Base-by-base conservation (phyloP, 2,888 invertebrate species). In the Didymodactylos carnosus region DNA sequence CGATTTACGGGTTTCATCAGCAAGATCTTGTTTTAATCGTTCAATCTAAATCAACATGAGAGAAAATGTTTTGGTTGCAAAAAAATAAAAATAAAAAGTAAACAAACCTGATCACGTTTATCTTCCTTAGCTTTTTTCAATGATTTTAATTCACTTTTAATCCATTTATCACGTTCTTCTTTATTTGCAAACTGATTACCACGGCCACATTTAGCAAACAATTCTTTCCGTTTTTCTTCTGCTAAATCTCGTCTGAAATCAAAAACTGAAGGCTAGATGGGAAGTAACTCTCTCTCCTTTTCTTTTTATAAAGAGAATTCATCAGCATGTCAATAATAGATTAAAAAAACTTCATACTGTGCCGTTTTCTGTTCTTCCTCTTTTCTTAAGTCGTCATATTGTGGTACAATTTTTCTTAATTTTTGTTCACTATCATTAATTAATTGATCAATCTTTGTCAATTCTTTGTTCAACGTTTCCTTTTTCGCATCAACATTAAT, bases 131-230 rank as follows among this genome's bases (percentile, higher is more conserved):
- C 94, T 82, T 94, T 93, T 80, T 89, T 92, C 8, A 97, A 85
- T 19, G 91, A 80, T 86, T 92, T 92, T 19, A 98, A 85, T 83
- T 98, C 95, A 79, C 91, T 91, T 81, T 92, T 90, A 79, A 98
- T 94, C 94, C 95, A 97, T 77, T 89, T 88, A 83, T 99, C 98
- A 76, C 98, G 86, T 82, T 98, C 95, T 78, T 92, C 94, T 76
- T 82, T 82, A 0, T 91, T 90, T 0, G 92, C 90, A 84, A 98
- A 99, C 84, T 95, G 95, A 76, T 92, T 94, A 0, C 94, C 94
- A 78, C 95, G 86, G 0, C 97, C 97, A 84, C 97, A 97, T 82
- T 98, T 98, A 0, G 95, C 97, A 83, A 97, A 97, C 70, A 99
- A 83, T 82, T 98, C 97, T 81, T 95, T 95, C 6, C 94, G 86